phyloP scores from a whole-genome alignment of 1,140 invertebrate species.

The Rhynchophorus ferrugineus region DNA sequence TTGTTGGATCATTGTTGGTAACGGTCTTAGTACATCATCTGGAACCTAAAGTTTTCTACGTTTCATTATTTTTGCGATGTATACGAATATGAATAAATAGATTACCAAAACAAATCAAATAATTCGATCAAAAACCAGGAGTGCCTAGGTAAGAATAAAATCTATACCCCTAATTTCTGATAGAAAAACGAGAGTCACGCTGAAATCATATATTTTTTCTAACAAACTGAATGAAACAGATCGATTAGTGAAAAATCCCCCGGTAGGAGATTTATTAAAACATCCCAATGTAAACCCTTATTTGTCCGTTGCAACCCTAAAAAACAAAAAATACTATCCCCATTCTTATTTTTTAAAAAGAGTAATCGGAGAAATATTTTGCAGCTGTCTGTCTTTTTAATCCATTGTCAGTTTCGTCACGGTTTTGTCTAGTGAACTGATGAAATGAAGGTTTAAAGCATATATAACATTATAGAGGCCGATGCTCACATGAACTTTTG shows the following conservation, averaged over 20 bases:
- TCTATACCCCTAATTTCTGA: background rate
- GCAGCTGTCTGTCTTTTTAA: conserved; percentile 18
- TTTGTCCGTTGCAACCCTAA: conserved; percentile 17
- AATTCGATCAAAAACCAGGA: background rate
- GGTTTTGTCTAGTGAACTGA: background rate
- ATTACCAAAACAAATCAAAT: too few species aligned
- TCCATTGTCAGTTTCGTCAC: conserved; percentile 16
- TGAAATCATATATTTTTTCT: background rate
- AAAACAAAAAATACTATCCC: conserved; percentile 15
- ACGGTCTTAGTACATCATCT: too few species aligned
- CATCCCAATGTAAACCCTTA: conserved; percentile 14
- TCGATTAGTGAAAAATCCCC: background rate
- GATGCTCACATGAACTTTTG: conserved; percentile 1
- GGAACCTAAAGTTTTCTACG: too few species aligned
- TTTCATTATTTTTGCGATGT: too few species aligned
- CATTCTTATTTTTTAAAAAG: conserved; percentile 21
- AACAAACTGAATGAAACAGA: background rate
- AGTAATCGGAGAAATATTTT: conserved; percentile 19
- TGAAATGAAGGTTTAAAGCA: background rate
- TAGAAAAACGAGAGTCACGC: background rate
- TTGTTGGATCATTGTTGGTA: too few species aligned
- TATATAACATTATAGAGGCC: conserved; percentile 4
- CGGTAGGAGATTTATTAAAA: conserved; percentile 14
- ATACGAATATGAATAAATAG: too few species aligned
- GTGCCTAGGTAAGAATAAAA: background rate